A percentile compares a stretch with the other conserved stretches of the same genome.
phyloP scores from a whole-genome alignment of 2,113 vertebrate species.

The Dasypus novemcinctus region DNA sequence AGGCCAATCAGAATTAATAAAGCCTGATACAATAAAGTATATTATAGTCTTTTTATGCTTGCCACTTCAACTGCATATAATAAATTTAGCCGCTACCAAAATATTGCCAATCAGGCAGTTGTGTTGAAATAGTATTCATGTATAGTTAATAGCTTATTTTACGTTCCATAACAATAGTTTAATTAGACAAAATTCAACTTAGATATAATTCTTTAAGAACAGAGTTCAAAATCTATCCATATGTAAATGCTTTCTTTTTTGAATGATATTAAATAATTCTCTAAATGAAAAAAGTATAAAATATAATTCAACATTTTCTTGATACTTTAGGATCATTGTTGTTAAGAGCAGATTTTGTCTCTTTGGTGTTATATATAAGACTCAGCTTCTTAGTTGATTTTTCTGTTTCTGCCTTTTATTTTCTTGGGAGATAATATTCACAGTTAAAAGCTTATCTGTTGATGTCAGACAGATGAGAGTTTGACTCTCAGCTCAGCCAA shows the following conservation, averaged over 20 bases:
- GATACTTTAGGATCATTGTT: not conserved
- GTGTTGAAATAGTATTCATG: not conserved
- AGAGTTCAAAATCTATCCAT: not conserved
- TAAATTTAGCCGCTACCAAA: not conserved
- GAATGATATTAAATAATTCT: not conserved
- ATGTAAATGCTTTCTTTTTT: not conserved
- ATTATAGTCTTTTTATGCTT: not conserved
- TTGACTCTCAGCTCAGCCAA: not conserved
- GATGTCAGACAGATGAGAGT: not conserved
- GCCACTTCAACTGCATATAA: not conserved
- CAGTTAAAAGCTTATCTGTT: not conserved
- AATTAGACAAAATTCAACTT: not conserved
- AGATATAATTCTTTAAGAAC: not conserved
- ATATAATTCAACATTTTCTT: not conserved
- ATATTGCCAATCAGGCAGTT: not conserved
- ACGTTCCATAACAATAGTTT: not conserved
- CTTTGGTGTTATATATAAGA: not conserved
- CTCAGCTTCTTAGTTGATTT: not conserved
- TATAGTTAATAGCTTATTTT: not conserved
- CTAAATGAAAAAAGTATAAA: not conserved
- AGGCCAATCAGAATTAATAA: not conserved
- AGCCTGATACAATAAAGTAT: not conserved
- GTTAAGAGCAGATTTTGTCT: not conserved
- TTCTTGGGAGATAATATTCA: not conserved
- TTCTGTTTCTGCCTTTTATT: not conserved